These are phyloP conservation scores for Meles meles DNA, from an alignment of 2,113 vertebrate genomes.

Conservation along the genomic window DNA sequence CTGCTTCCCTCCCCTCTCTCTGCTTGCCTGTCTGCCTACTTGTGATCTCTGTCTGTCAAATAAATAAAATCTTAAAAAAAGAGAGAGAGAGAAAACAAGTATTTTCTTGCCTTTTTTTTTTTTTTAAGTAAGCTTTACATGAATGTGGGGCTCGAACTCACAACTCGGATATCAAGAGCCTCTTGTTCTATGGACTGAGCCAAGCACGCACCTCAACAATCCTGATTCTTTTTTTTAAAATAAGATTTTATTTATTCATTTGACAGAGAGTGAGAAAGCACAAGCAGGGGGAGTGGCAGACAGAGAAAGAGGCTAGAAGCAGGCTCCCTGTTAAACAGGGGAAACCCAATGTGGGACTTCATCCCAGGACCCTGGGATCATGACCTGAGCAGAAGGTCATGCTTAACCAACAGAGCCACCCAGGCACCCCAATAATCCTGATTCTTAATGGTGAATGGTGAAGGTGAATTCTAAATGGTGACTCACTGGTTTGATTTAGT, in stretches of 20 bases:
- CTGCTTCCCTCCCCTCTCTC: no score
- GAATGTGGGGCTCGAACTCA: not conserved
- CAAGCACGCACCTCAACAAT: not conserved
- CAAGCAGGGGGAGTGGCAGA: no score
- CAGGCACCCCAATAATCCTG: not conserved
- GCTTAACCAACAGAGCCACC: not conserved
- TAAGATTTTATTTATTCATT: no score
- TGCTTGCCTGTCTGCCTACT: no score
- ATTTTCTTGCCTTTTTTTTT: not conserved
- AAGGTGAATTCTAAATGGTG: not conserved
- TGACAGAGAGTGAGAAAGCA: no score
- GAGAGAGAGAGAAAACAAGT: not conserved
- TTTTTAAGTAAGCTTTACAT: not conserved
- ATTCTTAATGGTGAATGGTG: not conserved
- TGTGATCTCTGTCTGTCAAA: no score
- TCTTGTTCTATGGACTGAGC: not conserved
- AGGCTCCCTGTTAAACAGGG: no score
- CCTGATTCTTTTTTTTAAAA: not conserved
- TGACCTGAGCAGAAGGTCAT: no score
- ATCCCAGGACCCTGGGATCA: not conserved
- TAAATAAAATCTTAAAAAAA: no score
- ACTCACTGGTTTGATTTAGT: not conserved
- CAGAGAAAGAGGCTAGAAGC: no score
- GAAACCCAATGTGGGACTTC: not conserved
- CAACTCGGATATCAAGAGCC: not conserved